phyloP scores from a whole-genome alignment of 2,113 vertebrate species.

The Pseudorectes ferrugineus region DNA sequence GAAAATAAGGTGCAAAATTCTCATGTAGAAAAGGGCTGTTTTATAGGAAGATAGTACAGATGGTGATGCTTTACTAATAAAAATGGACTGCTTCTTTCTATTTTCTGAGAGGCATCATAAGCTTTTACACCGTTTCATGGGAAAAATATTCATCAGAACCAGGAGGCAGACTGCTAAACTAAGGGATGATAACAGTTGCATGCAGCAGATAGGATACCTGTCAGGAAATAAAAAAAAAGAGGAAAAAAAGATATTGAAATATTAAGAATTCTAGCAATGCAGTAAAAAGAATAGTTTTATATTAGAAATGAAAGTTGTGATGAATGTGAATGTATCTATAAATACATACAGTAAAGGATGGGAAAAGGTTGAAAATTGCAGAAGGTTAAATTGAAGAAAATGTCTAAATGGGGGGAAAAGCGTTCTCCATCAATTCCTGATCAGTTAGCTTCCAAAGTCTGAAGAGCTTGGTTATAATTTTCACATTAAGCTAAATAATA shows the following conservation, averaged over 20 bases:
- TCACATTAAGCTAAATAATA: background rate
- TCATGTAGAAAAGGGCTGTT: background rate
- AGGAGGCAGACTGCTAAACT: background rate
- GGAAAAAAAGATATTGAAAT: background rate
- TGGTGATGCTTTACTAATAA: background rate
- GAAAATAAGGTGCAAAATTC: background rate
- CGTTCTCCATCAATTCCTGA: background rate
- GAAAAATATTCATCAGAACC: background rate
- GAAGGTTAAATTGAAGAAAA: background rate
- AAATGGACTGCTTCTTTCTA: background rate
- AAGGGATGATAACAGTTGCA: background rate
- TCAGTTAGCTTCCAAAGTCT: background rate
- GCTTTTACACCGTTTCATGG: background rate
- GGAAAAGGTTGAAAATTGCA: background rate
- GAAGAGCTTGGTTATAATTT: background rate
- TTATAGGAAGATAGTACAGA: background rate
- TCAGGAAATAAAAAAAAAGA: background rate
- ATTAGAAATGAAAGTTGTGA: background rate
- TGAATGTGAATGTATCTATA: background rate
- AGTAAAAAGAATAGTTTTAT: background rate
- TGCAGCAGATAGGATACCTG: background rate
- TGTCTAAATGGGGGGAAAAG: accelerated
- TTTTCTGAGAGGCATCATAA: background rate
- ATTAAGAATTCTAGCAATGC: background rate
- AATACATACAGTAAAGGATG: background rate